These are phyloP conservation scores for Emydoidea blandingii DNA, from an alignment of 2,797 vertebrate genomes.

Conservation along the genomic window DNA sequence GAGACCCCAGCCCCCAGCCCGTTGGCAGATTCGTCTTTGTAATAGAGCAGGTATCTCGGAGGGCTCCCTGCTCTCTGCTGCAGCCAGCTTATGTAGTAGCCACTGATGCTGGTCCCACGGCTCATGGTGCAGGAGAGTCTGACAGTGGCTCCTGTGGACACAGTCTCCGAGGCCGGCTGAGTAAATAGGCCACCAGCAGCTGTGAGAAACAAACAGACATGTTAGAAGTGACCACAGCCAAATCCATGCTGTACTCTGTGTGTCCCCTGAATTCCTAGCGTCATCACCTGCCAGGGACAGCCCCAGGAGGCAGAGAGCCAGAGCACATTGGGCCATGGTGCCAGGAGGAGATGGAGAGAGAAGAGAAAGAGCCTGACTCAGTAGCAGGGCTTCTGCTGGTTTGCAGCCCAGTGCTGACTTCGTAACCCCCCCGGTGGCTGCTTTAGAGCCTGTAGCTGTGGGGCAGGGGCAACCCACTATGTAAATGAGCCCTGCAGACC, in stretches of 20 bases:
- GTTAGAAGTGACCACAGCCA: neutral
- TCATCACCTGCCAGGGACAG: neutral
- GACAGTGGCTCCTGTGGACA: constrained; percentile 12
- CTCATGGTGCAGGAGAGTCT: constrained; percentile 40
- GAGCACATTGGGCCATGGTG: neutral
- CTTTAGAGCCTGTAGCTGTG: neutral
- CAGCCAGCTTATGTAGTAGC: constrained; percentile 54
- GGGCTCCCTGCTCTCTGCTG: constrained; percentile 25
- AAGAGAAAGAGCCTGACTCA: neutral
- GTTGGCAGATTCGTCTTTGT: constrained; percentile 31
- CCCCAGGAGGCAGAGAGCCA: neutral
- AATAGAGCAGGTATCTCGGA: constrained; percentile 51
- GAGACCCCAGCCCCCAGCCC: constrained; percentile 15
- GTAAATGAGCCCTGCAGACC: neutral
- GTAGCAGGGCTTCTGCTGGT: neutral
- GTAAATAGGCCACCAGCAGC: neutral
- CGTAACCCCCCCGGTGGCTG: no score
- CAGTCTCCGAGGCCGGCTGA: neutral
- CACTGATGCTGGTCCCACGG: neutral
- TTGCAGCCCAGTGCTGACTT: neutral
- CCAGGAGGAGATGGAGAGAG: neutral
- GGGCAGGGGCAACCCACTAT: neutral
- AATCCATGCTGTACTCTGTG: neutral
- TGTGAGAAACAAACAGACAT: neutral
- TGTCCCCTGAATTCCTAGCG: neutral